Base-by-base conservation (phyloP, 2,888 invertebrate genomes). In the Bimastos eiseni region DNA sequence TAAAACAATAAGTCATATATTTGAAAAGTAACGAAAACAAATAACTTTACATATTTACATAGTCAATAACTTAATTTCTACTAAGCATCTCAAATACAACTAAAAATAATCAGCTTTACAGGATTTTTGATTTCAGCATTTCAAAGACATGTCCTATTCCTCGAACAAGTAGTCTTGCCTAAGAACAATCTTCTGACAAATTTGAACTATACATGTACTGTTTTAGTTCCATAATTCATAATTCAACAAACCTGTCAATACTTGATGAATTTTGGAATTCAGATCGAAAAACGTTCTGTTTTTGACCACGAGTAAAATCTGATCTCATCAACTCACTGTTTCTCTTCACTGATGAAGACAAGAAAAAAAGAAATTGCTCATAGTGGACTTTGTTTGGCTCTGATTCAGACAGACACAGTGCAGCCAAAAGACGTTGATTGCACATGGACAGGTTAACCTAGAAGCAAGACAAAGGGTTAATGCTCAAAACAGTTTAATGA, bases 321-420 rank as follows among this genome's bases (percentile, higher is more conserved):
- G 70, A 70, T 70, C 70, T 70, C 70, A n/a, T 70, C n/a, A 70
- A 70, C 1, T 86, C n/a, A 21, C 34, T 33, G 13, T 86, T 86
- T 37, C 34, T 36, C 90, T 91, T 91, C 38, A 91, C 83, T 24
- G 91, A 91, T 0, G 91, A 90, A 13, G 91, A 92, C 17, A 94
- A 91, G 91, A 94, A 94, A 3, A 93, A 93, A 8, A 94, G 91
- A 33, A 94, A 91, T 89, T 93, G 93, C 92, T 94, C 94, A 90
- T 94, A 94, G 91, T 94, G 94, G 41, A 83, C 36, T 17, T 86
- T 34, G 36, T 86, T 86, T 36, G 93, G 93, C 30, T 93, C 91
- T 83, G 92, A 91, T 0, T 92, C 91, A 41, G 93, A 92, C 30
- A 94, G 93, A 93, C 93, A 94, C 92, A 93, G 91, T 38, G 93